Base-by-base conservation (phyloP, 64 coral and sea anemone species). In the Stichodactyla helianthus region DNA sequence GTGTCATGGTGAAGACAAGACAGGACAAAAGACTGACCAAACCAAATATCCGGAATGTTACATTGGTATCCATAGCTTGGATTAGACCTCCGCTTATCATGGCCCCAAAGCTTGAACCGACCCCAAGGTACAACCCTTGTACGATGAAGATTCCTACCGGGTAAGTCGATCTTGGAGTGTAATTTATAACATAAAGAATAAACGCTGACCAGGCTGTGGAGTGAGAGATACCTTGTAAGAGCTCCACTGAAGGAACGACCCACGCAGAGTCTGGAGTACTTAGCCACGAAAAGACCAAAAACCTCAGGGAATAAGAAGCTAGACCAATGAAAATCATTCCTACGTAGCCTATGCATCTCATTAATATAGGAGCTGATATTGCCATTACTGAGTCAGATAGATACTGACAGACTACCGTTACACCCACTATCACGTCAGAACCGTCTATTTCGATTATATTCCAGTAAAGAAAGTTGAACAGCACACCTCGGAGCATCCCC, bases 391-490 rank as follows among this genome's bases (percentile, higher is more conserved):
- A 87, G 54, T 97, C 94, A 6, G 94, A 97, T n/a, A 97, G 80
- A 76, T 97, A 90, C 53, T 97, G 94, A 79, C 91, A 87, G 11
- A 93, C 91, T 4, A 97, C 94, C 18, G 94, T 97, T 9, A 90
- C 53, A 0, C 94, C 94, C 51, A 97, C 91, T 13, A 93, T 77
- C 15, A 97, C 88, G 52, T 97, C 94, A 11, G 94, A 93, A 54
- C 94, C 94, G 55, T 91, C 94, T 12, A 97, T 93, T 62, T 97
- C 94, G 51, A 87, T 82, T 2, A 93, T 53, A 71, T 97, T 97
- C 94, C 94, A 97, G 54, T 93, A 97, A 27, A 97, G 88, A 84
- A 97, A 97, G 51, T 97, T 97, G 51, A 85, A 97, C 19, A 97
- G 9, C 11, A 96, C 91, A 1, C 94, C 94, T 71, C 94, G 88